Percentiles rank a stretch among this genome's conserved stretches.
These are phyloP conservation scores for Pardosa pseudoannulata DNA, from an alignment of 2,888 invertebrate species.

Conservation along the genomic window DNA sequence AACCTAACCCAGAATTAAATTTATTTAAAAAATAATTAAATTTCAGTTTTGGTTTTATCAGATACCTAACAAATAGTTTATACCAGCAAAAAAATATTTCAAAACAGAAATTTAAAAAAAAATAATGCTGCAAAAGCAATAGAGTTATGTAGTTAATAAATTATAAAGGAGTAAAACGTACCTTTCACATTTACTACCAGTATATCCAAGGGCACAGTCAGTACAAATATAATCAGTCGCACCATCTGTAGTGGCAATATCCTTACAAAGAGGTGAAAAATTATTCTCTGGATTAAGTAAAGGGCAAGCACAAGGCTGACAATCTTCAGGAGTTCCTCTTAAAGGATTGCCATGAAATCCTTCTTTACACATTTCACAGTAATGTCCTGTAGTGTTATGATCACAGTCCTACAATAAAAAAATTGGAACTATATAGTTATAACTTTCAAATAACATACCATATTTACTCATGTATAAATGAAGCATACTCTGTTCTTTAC, in stretches of 20 bases:
- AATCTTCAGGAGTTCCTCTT: constrained; percentile 84
- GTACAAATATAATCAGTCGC: constrained; percentile 87
- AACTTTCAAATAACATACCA: too few relatives aligned
- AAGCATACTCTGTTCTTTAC: too few relatives aligned
- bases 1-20: too few relatives aligned
- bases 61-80: too few relatives aligned
- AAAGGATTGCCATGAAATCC: constrained; percentile 92
- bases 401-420: constrained; percentile 79
- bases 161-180: constrained; percentile 81
- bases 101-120: too few relatives aligned
- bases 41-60: too few relatives aligned
- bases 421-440: too few relatives aligned
- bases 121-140: too few relatives aligned
- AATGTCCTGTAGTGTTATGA: constrained; percentile 78
- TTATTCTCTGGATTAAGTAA: constrained; percentile 78
- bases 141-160: too few relatives aligned
- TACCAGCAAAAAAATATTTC: too few relatives aligned
- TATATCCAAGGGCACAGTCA: constrained; percentile 90
- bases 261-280: constrained; percentile 86
- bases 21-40: too few relatives aligned
- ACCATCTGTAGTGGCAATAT: constrained; percentile 54
- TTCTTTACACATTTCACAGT: constrained; percentile 81
- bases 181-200: constrained; percentile 93
- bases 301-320: constrained; percentile 94
- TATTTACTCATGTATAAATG: too few relatives aligned